A percentile compares a stretch with the other conserved stretches of the same genome.
Conservation (phyloP, 2,888 invertebrate genomes). For the Melanargia galathea region DNA sequence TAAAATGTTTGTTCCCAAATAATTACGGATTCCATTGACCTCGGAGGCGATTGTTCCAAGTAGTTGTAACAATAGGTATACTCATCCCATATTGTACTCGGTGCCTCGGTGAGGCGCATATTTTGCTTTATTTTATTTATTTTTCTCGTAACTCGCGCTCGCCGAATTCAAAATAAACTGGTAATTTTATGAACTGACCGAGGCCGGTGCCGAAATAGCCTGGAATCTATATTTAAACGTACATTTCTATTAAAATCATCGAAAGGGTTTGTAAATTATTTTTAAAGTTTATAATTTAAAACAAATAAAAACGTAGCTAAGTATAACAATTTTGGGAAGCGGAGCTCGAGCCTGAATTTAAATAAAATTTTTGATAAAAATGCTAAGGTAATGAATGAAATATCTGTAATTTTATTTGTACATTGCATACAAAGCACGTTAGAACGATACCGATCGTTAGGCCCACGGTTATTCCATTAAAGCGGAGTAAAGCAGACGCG, state of each 20-base stretch:
- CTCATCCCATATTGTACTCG: constrained; percentile 39
- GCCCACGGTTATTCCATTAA: too few relatives aligned
- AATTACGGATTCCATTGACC: constrained; percentile 47
- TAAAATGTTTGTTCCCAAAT: constrained; percentile 48
- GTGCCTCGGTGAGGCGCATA: constrained; percentile 38
- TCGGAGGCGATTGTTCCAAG: constrained; percentile 44
- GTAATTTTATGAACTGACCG: constrained; percentile 63
- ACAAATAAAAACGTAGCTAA: too few relatives aligned
- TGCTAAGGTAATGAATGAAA: too few relatives aligned
- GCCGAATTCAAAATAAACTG: constrained; percentile 69
- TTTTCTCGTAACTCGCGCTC: constrained; percentile 60
- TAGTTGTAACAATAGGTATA: constrained; percentile 44
- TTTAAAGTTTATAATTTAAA: background rate
- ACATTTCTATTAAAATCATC: constrained; percentile 32
- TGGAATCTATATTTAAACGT: constrained; percentile 42
- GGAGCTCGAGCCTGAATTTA: background rate
- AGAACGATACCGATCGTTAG: too few relatives aligned
- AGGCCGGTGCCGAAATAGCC: constrained; percentile 60
- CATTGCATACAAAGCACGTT: too few relatives aligned
- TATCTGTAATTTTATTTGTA: too few relatives aligned
- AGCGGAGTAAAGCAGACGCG: too few relatives aligned
- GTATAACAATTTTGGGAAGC: too few relatives aligned
- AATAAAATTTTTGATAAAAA: too few relatives aligned
- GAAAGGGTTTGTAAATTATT: background rate
- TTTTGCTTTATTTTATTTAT: constrained; percentile 51